Evolutionary conservation across 1,140 invertebrate species (phyloP).

Genomic region (Lineus longissimus): DNA sequence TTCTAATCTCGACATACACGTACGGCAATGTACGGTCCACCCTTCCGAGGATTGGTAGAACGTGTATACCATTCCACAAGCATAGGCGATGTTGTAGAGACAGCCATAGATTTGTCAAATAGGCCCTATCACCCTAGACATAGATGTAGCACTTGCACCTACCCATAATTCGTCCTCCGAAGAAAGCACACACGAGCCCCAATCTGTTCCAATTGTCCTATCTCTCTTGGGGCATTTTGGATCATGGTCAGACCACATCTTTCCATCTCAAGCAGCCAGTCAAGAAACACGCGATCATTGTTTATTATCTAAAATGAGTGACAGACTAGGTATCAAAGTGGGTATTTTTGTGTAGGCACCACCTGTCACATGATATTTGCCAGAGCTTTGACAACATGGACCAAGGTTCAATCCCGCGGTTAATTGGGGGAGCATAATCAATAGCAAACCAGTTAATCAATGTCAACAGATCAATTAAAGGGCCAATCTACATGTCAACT

Average conservation of each 20-base stretch:
- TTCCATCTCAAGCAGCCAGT: slow-evolving; percentile 2
- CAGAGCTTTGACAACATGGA: too few relatives aligned
- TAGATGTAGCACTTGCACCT: neutral
- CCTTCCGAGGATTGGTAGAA: neutral
- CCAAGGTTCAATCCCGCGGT: too few relatives aligned
- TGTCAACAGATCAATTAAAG: too few relatives aligned
- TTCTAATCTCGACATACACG: neutral
- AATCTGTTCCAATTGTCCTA: neutral
- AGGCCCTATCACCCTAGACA: neutral
- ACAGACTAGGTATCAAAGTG: neutral
- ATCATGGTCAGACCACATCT: neutral
- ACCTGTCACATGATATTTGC: too few relatives aligned
- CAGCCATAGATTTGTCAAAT: neutral
- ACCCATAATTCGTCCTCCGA: slow-evolving; percentile 6
- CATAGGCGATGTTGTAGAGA: neutral
- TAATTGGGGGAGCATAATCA: too few relatives aligned
- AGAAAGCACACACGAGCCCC: neutral
- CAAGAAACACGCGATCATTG: neutral
- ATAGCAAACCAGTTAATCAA: too few relatives aligned
- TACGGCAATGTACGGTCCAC: neutral
- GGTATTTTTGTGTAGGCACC: too few relatives aligned
- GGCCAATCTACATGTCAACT: too few relatives aligned
- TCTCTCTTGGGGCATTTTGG: neutral
- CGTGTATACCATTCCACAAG: too few relatives aligned
- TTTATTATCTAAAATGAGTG: neutral